Evolutionary conservation across 1,140 invertebrate species (phyloP), one percentile per base, ranked within the genome.

Genomic region (Hyles vespertilio): DNA sequence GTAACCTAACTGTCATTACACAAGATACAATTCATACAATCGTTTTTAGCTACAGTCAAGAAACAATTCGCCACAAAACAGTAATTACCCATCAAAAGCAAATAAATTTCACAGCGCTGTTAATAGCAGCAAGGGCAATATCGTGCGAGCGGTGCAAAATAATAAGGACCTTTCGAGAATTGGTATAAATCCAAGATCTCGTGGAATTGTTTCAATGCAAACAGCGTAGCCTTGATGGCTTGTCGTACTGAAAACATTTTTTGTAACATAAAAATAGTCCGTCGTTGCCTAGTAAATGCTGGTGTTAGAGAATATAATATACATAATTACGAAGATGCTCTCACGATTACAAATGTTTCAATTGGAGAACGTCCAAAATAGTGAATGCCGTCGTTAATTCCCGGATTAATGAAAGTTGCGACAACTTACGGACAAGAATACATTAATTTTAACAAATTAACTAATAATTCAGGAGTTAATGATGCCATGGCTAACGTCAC

Each of bases 331-430:
- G 74, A 79, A 82, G 83, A 86, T 69, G 64, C 65, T 63, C 69
- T 56, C 60, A 69, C 36, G 36, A 11, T 54, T 70, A 79, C 74
- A 75, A 82, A 69, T 78, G 74, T 80, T 77, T 74, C 63, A 56
- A 70, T 87, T 87, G 84, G 84, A 85, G 59, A 68, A 71, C 79
- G 67, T 87, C 82, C 84, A 87, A 83, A 81, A 70, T 72, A 57
- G 71, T 59, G 72, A 64, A 67, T 69, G 61, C 72, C 80, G 79
- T 75, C 79, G 81, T 73, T 80, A 77, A 76, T 79, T 79, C 69
- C 69, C 71, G 74, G 74, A 84, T 84, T 84, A 80, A 86, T 80
- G 73, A 79, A 79, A 81, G 72, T 65, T 65, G 59, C 65, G 61
- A 65, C 65, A 70, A 67, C 65, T 62, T 34, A 44, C 59, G 32